Evolutionary conservation across 1,140 invertebrate species (phyloP).

Genomic region (Phymorhynchus buccinoides): DNA sequence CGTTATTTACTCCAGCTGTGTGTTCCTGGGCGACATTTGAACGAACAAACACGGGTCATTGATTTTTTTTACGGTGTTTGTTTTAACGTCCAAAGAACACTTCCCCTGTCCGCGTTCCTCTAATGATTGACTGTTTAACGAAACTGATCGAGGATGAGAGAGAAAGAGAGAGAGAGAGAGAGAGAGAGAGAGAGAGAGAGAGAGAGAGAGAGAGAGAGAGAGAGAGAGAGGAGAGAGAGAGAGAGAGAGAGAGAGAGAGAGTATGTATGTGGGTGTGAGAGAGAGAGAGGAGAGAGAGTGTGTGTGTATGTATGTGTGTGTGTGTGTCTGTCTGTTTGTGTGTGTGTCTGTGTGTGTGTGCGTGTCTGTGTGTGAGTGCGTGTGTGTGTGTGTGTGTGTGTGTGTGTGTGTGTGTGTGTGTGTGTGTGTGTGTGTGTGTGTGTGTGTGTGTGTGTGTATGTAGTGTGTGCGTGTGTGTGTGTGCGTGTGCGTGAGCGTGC

Average conservation of each 20-base stretch:
- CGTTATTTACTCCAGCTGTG: no score
- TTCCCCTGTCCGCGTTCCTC: no score
- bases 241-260: not conserved
- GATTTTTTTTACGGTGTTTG: no score
- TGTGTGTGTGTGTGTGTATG: not conserved
- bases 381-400: slow-evolving; percentile 3
- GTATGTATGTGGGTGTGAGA: not conserved
- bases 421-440: not conserved
- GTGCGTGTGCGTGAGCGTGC: no score
- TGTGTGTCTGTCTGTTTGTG: not conserved
- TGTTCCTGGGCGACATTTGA: no score
- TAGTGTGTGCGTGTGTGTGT: not conserved
- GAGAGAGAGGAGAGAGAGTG: not conserved
- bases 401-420: not conserved
- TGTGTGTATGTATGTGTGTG: not conserved
- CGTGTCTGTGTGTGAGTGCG: slow-evolving; percentile 1
- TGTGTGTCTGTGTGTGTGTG: not conserved
- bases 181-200: not conserved
- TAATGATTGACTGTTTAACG: no score
- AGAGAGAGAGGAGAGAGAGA: slow-evolving; percentile 5
- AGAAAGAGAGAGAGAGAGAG: not conserved
- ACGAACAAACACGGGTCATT: no score
- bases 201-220: not conserved
- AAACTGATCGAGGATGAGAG: slow-evolving; percentile 14
- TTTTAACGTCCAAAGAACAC: no score